phyloP scores from a whole-genome alignment of 2,113 vertebrate genomes.

The Oreochromis tanganicae region DNA sequence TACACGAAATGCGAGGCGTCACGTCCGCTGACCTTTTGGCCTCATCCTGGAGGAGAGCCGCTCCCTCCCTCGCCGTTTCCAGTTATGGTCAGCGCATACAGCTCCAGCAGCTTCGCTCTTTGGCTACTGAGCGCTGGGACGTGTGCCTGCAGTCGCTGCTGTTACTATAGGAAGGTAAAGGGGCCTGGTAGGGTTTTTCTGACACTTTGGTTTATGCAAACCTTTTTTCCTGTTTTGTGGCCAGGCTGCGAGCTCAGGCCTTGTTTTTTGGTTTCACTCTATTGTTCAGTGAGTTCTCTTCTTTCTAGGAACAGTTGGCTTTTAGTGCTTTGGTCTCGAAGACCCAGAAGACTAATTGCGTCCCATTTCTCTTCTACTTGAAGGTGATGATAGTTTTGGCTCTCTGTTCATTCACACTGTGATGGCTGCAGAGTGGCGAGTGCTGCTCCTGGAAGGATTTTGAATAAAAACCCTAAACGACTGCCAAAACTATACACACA shows the following conservation, averaged over 20 bases:
- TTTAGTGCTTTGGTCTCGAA: background rate
- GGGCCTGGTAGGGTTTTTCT: background rate
- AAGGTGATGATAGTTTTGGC: background rate
- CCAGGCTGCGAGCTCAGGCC: background rate
- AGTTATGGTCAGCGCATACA: no score
- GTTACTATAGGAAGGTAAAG: background rate
- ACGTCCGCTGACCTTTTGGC: no score
- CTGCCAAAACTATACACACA: background rate
- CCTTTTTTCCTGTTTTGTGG: background rate
- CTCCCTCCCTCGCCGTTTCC: no score
- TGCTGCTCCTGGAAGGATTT: background rate
- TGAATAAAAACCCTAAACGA: background rate
- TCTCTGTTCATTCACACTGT: background rate
- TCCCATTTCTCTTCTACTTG: background rate
- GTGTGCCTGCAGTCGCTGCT: background rate
- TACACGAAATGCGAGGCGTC: no score
- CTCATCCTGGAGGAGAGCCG: no score
- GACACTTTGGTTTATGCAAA: background rate
- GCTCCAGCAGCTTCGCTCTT: background rate
- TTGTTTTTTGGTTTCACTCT: background rate
- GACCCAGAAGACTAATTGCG: rapidly evolving
- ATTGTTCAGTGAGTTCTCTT: background rate
- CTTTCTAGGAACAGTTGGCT: background rate
- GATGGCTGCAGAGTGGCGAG: background rate
- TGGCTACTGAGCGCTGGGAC: background rate